These are phyloP conservation scores for Drosophila niveifrons DNA, from an alignment of 2,888 invertebrate genomes.

Conservation along the genomic window DNA sequence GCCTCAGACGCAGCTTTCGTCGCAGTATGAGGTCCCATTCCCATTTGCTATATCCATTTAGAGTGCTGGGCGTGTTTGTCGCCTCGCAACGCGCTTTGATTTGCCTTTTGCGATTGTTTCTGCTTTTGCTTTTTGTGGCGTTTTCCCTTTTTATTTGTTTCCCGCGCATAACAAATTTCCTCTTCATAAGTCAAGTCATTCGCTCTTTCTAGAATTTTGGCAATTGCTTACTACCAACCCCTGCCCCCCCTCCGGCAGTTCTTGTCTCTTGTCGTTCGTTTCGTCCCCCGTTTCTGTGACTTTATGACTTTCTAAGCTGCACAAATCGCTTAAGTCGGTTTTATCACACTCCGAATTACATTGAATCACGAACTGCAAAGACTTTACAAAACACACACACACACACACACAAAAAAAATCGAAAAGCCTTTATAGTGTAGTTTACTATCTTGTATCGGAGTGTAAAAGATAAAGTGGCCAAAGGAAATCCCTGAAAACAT, in stretches of 20 bases:
- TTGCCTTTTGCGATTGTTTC: slow-evolving; percentile 49
- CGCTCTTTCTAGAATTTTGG: slow-evolving; percentile 30
- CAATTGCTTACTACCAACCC: slow-evolving; percentile 20
- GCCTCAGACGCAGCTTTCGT: neutral
- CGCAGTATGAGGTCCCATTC: neutral
- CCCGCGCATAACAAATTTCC: slow-evolving; percentile 63
- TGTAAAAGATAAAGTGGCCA: slow-evolving; percentile 8
- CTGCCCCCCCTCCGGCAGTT: neutral
- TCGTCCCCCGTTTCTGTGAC: slow-evolving; percentile 4
- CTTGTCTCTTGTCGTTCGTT: neutral
- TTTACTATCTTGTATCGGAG: slow-evolving; percentile 31
- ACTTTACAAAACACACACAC: slow-evolving; percentile 6
- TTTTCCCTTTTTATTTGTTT: slow-evolving; percentile 50
- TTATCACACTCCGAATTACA: slow-evolving; percentile 49
- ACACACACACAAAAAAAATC: neutral
- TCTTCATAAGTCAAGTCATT: slow-evolving; percentile 66
- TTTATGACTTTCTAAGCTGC: slow-evolving; percentile 59
- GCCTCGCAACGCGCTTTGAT: slow-evolving; percentile 60
- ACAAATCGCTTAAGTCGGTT: slow-evolving; percentile 55
- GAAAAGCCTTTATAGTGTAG: slow-evolving; percentile 14
- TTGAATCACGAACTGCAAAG: slow-evolving; percentile 36
- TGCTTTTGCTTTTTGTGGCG: slow-evolving; percentile 21
- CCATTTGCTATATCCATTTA: slow-evolving; percentile 17
- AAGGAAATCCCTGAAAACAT: slow-evolving; percentile 9
- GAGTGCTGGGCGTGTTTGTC: slow-evolving; percentile 55